These are phyloP conservation scores for Triplophysa dalaica DNA, from an alignment of 2,113 vertebrate species.

Conservation along the genomic window DNA sequence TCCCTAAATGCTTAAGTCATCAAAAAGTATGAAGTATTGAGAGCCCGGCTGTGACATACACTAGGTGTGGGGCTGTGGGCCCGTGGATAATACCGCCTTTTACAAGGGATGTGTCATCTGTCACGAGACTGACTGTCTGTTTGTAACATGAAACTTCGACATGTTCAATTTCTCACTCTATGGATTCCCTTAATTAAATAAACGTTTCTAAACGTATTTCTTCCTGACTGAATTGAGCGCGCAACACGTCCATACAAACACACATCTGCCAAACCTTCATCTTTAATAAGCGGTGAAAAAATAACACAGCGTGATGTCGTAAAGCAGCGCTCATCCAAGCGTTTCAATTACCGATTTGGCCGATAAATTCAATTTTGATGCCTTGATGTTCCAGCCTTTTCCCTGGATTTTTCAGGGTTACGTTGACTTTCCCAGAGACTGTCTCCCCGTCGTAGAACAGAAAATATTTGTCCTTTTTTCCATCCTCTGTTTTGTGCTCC, in stretches of 20 bases:
- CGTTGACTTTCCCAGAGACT: conserved; percentile 89
- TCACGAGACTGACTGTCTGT: conserved; percentile 43
- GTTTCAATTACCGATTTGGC: conserved; percentile 89
- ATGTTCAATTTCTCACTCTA: neutral
- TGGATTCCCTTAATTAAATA: neutral
- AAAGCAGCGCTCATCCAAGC: neutral
- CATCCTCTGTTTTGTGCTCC: conserved; percentile 96
- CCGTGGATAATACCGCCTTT: conserved; percentile 14
- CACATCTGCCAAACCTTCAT: neutral
- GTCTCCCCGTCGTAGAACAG: conserved; percentile 97
- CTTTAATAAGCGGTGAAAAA: too few species aligned
- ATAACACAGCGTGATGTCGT: too few species aligned
- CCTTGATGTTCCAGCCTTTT: conserved; percentile 95
- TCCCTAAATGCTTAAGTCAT: neutral
- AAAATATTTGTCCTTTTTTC: conserved; percentile 96
- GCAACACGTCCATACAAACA: neutral
- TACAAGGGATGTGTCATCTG: conserved; percentile 40
- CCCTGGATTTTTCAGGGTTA: conserved; percentile 90
- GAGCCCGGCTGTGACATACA: neutral
- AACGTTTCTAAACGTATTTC: neutral
- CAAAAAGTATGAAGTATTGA: neutral
- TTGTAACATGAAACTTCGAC: conserved; percentile 17
- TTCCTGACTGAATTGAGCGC: neutral
- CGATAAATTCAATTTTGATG: conserved; percentile 97
- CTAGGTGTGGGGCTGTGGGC: conserved; percentile 31